phyloP scores from a whole-genome alignment of 2,797 vertebrate genomes.

The Pterois miles region DNA sequence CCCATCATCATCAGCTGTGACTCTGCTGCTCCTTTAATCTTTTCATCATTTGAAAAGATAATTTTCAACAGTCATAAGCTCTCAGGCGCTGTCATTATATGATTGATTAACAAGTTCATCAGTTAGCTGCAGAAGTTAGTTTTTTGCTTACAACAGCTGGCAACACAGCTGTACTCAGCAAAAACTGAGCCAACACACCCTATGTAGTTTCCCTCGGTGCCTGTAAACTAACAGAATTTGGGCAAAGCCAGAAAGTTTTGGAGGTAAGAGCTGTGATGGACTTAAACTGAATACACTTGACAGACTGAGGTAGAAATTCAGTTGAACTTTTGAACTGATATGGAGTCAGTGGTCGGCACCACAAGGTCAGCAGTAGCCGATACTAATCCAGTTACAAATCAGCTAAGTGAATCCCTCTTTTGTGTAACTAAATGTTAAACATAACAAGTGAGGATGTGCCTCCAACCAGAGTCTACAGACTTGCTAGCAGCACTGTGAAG shows the following conservation, averaged over 20 bases:
- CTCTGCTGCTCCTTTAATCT: neutral
- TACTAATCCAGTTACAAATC: conserved; percentile 10
- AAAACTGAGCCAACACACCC: neutral
- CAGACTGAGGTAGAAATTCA: neutral
- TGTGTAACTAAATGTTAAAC: neutral
- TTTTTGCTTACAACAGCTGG: neutral
- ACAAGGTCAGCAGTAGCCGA: neutral
- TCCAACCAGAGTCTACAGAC: neutral
- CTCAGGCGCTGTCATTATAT: too few relatives aligned
- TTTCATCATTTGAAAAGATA: neutral
- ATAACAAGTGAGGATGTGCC: neutral
- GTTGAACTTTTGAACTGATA: neutral
- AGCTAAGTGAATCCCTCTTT: neutral
- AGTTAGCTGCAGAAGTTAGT: neutral
- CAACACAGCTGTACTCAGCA: neutral
- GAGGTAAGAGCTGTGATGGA: neutral
- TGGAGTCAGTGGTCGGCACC: neutral
- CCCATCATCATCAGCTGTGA: neutral
- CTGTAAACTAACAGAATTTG: neutral
- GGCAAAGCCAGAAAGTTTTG: neutral
- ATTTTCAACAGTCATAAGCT: neutral
- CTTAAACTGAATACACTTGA: neutral
- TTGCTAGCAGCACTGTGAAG: neutral
- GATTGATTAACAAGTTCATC: neutral
- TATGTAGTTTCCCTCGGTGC: accelerated